Evolutionary conservation across 2,888 invertebrate genomes (phyloP), one percentile per base, ranked within the genome.

Genomic region (Trissonchulus sp.): DNA sequence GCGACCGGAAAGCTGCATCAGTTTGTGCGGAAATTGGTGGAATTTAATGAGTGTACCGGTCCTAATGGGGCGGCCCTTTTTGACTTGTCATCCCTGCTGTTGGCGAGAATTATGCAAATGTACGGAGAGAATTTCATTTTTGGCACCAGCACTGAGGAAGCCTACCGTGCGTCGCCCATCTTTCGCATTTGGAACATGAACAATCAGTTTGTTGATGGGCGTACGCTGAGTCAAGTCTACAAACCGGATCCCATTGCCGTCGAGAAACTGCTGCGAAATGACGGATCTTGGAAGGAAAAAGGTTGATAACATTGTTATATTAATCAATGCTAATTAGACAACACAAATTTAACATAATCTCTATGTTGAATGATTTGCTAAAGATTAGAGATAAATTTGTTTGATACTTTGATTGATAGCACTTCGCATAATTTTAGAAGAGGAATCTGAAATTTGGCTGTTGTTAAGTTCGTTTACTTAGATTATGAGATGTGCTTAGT

Each of bases 21-120:
- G 28, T 75, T 78, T 68, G 37, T 37, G 36, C 18, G 63, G 18
- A 78, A 78, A 34, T 60, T 78, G 18, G 62, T 76, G 0, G 68
- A 63, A 38, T 30, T 37, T 18, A 74, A 31, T 23, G 35, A 63
- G 33, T 74, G 73, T n/a, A 30, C 35, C 23, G 73, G 23, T n/a
- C 63, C 73, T 23, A 33, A 3, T 3, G 72, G 36, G 30, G 31
- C n/a, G 1, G 31, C 38, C 33, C 36, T 77, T 34, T 77, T 75
- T 73, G 77, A 77, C 68, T 33, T 76, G 23, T 72, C 78, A n/a
- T 77, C 74, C 37, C 36, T 78, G 34, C 72, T 78, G 36, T 68
- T 78, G 62, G 74, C 60, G 15, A 75, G 78, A 18, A 73, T 78
- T 23, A 28, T 73, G 15, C 72, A 63, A 8, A 30, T 74, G 60